Evolutionary conservation across 2,113 vertebrate genomes (phyloP).

Genomic region (Podocnemis expansa): DNA sequence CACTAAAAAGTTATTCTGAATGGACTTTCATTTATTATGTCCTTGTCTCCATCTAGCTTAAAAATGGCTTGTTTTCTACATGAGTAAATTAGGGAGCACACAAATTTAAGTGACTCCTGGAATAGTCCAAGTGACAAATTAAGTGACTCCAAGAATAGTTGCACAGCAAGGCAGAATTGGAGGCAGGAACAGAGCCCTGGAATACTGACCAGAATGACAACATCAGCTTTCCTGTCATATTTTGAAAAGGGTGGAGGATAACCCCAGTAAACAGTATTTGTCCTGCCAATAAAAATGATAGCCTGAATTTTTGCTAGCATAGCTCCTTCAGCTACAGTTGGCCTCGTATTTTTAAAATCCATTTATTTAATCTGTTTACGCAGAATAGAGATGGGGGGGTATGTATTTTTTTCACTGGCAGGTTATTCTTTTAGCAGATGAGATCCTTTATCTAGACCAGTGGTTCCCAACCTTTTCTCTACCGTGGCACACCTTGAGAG

Average conservation of each 20-base stretch:
- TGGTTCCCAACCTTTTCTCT: too few species aligned
- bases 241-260: neutral
- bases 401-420: neutral
- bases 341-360: neutral
- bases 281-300: neutral
- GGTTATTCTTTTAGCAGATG: neutral
- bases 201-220: neutral
- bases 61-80: neutral
- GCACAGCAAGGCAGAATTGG: neutral
- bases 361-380: neutral
- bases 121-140: neutral
- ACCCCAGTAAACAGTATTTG: neutral
- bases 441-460: accelerated
- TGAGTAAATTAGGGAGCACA: neutral
- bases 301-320: neutral
- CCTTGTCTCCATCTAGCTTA: neutral
- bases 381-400: neutral
- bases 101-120: neutral
- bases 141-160: neutral
- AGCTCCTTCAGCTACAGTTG: neutral
- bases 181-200: accelerated
- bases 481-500: too few species aligned
- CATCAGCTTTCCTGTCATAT: neutral
- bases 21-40: neutral
- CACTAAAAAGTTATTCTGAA: neutral